A percentile compares a stretch with the other conserved stretches of the same genome.
Conservation (phyloP, 2,113 vertebrate genomes). For the Lutjanus erythropterus region DNA sequence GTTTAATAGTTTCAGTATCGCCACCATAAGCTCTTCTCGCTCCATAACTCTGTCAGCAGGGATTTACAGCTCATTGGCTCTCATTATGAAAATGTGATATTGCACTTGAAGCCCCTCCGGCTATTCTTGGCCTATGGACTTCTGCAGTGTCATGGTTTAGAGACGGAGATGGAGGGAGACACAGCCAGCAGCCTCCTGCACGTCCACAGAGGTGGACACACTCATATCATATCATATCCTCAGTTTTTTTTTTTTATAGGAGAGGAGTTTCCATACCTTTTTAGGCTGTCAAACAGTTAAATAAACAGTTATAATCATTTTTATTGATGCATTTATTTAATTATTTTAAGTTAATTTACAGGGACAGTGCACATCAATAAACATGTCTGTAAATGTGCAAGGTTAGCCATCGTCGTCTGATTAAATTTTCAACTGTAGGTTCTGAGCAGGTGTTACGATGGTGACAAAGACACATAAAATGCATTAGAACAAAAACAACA, state of each 20-base stretch:
- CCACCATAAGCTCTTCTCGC: conserved; percentile 69
- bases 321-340: no score
- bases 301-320: no score
- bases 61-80: conserved; percentile 82
- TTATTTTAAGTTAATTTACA: no score
- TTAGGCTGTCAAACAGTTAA: background rate
- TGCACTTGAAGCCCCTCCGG: conserved; percentile 72
- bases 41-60: conserved; percentile 76
- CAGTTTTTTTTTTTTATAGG: background rate
- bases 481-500: no score
- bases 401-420: no score
- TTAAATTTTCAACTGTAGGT: no score
- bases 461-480: no score
- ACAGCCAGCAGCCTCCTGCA: conserved; percentile 13
- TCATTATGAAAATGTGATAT: conserved; percentile 83
- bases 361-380: no score
- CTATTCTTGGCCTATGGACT: conserved; percentile 62
- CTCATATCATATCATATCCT: no score
- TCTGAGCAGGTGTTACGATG: no score
- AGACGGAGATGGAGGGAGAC: conserved; percentile 23
- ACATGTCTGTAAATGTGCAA: no score
- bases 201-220: conserved; percentile 19
- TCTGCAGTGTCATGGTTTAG: conserved; percentile 67
- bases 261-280: background rate
- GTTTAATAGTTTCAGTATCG: conserved; percentile 70